Conservation (phyloP, 2,888 invertebrate genomes). For the Ephialtes manifestator region DNA sequence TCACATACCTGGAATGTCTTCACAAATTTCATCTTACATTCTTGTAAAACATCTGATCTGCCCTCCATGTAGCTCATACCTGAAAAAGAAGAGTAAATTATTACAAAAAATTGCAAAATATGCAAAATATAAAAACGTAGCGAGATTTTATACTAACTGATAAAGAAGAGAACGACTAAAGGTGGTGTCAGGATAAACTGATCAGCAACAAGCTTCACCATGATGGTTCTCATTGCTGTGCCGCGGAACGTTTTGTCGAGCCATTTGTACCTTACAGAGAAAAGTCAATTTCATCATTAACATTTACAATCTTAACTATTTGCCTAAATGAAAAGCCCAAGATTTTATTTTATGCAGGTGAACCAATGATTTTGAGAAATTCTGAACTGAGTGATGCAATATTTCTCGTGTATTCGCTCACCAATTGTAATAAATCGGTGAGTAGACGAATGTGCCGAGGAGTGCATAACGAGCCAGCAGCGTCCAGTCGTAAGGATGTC, state of each 20-base stretch:
- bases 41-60: conserved; percentile 90
- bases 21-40: conserved; percentile 90
- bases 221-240: conserved; percentile 88
- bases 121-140: conserved; percentile 13
- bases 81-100: conserved; percentile 79
- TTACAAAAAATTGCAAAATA: neutral
- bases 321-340: conserved; percentile 45
- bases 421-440: conserved; percentile 89
- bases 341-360: conserved; percentile 70
- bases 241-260: conserved; percentile 91
- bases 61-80: conserved; percentile 93
- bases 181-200: conserved; percentile 93
- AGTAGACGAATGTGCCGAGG: conserved; percentile 88
- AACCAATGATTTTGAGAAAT: conserved; percentile 37
- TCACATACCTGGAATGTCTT: conserved; percentile 88
- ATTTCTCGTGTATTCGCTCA: conserved; percentile 81
- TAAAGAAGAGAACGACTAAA: conserved; percentile 90
- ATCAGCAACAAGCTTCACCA: conserved; percentile 91
- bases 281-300: conserved; percentile 19
- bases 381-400: conserved; percentile 7
- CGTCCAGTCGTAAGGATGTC: conserved; percentile 85
- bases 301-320: neutral
- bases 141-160: conserved; percentile 87
- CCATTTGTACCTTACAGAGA: conserved; percentile 91
- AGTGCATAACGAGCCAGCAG: conserved; percentile 88